Evolutionary conservation across 1,140 invertebrate species (phyloP).

Genomic region (Nephotettix cincticeps): DNA sequence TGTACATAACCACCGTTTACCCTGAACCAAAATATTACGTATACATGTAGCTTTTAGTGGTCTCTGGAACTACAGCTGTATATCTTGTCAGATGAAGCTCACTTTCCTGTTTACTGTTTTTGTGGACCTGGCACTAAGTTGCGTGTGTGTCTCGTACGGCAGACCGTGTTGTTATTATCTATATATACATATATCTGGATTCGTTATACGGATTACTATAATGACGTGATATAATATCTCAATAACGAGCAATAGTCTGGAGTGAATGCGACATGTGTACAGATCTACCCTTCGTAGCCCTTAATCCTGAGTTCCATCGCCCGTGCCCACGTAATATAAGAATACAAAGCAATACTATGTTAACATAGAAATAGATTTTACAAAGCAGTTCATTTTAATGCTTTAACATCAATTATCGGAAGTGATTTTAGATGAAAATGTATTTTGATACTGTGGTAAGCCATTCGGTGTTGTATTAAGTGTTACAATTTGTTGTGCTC

Average conservation of each 20-base stretch:
- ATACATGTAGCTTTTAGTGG: slow-evolving; percentile 36
- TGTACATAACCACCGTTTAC: slow-evolving; percentile 16
- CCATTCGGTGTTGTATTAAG: slow-evolving; percentile 17
- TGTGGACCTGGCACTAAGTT: slow-evolving; percentile 1
- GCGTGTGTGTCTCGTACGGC: background rate
- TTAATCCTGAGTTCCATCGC: slow-evolving; percentile 5
- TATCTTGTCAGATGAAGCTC: slow-evolving; percentile 25
- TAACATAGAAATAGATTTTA: slow-evolving; percentile 29
- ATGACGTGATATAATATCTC: slow-evolving; percentile 19
- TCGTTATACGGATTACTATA: slow-evolving; percentile 27
- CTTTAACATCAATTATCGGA: slow-evolving; percentile 26
- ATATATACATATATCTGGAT: slow-evolving; percentile 17
- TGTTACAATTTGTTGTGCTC: too few species aligned
- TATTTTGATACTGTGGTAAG: slow-evolving; percentile 26
- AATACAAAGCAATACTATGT: slow-evolving; percentile 29
- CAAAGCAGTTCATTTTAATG: slow-evolving; percentile 29
- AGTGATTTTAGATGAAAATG: slow-evolving; percentile 28
- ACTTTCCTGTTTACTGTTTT: slow-evolving; percentile 14
- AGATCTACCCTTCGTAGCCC: background rate
- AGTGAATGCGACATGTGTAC: background rate
- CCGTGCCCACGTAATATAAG: slow-evolving; percentile 20
- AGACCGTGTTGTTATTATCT: slow-evolving; percentile 25
- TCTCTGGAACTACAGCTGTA: slow-evolving; percentile 27
- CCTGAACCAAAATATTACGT: slow-evolving; percentile 19
- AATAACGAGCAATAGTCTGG: slow-evolving; percentile 8